A percentile compares a stretch with the other conserved stretches of the same genome.
These are phyloP conservation scores for Oscheius sp. DNA, from an alignment of 2,888 invertebrate genomes.

Conservation along the genomic window DNA sequence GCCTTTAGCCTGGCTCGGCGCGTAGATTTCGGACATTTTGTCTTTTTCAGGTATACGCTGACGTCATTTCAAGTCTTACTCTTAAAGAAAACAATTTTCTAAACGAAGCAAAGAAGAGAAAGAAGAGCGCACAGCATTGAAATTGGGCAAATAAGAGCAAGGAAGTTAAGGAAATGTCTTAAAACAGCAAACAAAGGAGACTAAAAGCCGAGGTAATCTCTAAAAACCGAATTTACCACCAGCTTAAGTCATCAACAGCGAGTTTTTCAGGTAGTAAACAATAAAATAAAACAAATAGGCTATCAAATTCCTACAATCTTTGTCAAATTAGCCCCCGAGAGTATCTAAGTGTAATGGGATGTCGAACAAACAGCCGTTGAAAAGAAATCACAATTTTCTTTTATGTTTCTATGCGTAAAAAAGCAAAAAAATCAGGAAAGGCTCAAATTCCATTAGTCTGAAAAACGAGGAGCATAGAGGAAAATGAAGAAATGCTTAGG, in stretches of 20 bases:
- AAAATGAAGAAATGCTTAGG: background rate
- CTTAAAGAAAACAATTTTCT: background rate
- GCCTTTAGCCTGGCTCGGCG: slow-evolving; percentile 39
- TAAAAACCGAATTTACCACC: no score
- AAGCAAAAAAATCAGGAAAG: background rate
- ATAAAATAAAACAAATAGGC: no score
- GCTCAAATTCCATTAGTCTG: background rate
- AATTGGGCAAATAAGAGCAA: background rate
- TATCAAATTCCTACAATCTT: background rate
- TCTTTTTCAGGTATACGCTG: slow-evolving; percentile 22
- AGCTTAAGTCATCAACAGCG: no score
- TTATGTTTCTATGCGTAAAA: background rate
- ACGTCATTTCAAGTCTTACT: slow-evolving; percentile 28
- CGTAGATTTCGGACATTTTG: slow-evolving; percentile 17
- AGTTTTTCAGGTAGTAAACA: no score
- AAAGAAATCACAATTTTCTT: no score
- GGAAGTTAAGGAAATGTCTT: background rate
- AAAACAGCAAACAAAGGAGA: no score
- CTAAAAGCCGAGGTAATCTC: no score
- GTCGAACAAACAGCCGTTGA: no score
- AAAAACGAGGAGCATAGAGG: background rate
- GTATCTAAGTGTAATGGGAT: no score
- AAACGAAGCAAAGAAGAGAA: background rate
- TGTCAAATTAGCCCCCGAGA: background rate
- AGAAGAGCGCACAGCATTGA: background rate